Base-by-base conservation (phyloP, 2,113 vertebrate species). In the Geococcyx californianus region DNA sequence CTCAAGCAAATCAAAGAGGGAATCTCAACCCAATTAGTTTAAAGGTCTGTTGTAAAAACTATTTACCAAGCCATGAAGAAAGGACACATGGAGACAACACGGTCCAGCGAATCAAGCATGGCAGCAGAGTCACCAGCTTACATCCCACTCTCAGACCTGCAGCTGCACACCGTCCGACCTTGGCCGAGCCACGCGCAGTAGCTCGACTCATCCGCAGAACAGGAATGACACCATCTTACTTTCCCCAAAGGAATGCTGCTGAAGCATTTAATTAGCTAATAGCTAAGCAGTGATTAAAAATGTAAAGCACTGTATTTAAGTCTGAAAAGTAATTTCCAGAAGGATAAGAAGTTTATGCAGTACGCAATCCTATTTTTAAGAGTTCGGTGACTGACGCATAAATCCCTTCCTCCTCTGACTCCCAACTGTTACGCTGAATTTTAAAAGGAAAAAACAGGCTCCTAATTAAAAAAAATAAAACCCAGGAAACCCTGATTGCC, bases 241-340 rank as follows among this genome's bases (percentile, higher is more conserved):
- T 72, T 80, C 67, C 95, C 85, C 87, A 68, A 7, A 60, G 92
- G 95, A 69, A 19, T 25, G 52, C 6, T 47, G 54, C 47, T 52
- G 51, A 56, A 89, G 49, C 2, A 13, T 75, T 90, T 95, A 87
- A 95, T 97, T 89, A 97, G 81, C 88, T 90, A 72, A 75, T 8
- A 34, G 72, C 81, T 79, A 56, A 93, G 66, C n/a, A 91, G 91
- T 95, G 84, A 97, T 95, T 97, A 96, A 95, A 93, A 84, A 66
- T 7, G 28, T 45, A 34, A 89, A 91, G 58, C 9, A 16, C 74
- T 75, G 81, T 93, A 76, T 95, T 96, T 96, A 96, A 96, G 40
- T 12, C 84, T 82, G 58, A 75, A 82, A 89, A 92, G 25, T 49
- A 0, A 84, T 49, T 94, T 94, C 66, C 84, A 92, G 84, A 80